Evolutionary conservation across 1,140 invertebrate species (phyloP), one percentile per base, ranked within the genome.

Genomic region (Thrips palmi): DNA sequence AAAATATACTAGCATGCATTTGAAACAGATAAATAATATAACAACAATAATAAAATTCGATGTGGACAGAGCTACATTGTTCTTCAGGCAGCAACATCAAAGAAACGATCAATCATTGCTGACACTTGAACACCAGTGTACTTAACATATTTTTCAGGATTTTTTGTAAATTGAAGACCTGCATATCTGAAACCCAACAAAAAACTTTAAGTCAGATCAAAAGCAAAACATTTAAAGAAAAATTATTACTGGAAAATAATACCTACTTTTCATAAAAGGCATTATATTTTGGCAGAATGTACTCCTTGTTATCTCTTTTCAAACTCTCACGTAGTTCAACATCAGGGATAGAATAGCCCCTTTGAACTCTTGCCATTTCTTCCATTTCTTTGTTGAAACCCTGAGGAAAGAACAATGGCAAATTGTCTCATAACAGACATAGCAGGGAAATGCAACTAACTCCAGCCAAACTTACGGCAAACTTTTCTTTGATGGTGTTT

Each of bases 341-440:
- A 63, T 96, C 89, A 8, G 91, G 91, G 47, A 96, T 82, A 17
- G 87, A 87, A 63, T 94, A 96, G 34, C 74, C 72, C 45, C 86
- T 74, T 60, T 96, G 89, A 21, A 76, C 72, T 44, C 77, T 74
- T 0, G 69, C 66, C 17, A 81, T 71, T 51, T 94, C 89, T 49
- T 96, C 88, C 47, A 96, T 76, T 61, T 96, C 91, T 52, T 89
- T 88, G 54, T 94, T 93, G 54, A 97, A 94, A 34, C 71, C 75
- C 85, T 77, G 58, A 37, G 53, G 60, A 60, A 41, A 44, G 45
- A 37, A 46, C 39, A 33, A 38, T 14, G 7, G 27, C 31, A 39
- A 39, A 39, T 20, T 33, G 10, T 41, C 8, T 17, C 7, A 45
- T 43, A 35, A 40, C 8, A 10, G 21, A 20, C 8, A 33, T 19